phyloP scores from a whole-genome alignment of 2,113 vertebrate genomes.

The Lepisosteus oculatus region DNA sequence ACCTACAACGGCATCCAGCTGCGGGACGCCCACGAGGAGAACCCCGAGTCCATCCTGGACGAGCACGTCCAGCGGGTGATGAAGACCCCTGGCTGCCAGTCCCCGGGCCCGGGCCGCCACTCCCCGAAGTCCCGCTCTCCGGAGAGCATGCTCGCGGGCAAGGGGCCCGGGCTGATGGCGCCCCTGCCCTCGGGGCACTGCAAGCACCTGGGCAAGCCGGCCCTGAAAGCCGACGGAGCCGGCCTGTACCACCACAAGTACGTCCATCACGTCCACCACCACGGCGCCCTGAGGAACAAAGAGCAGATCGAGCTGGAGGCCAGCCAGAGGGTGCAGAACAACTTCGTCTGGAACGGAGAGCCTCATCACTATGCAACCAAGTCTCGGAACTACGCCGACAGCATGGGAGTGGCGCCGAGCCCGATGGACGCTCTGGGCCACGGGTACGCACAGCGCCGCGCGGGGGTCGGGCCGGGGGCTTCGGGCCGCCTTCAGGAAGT shows the following conservation, averaged over 20 bases:
- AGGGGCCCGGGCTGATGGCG: slow-evolving; percentile 54
- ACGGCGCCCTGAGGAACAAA: slow-evolving; percentile 64
- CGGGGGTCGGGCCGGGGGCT: too few species aligned
- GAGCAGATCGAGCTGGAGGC: slow-evolving; percentile 76
- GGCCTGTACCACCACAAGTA: slow-evolving; percentile 83
- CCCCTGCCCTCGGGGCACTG: slow-evolving; percentile 56
- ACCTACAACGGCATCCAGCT: slow-evolving; percentile 63
- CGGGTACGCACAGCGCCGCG: slow-evolving; percentile 59
- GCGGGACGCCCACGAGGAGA: slow-evolving; percentile 87
- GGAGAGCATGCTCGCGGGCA: slow-evolving; percentile 61
- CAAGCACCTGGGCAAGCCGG: slow-evolving; percentile 71
- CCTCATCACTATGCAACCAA: slow-evolving; percentile 73
- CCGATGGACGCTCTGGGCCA: slow-evolving; percentile 74
- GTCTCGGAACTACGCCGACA: slow-evolving; percentile 79
- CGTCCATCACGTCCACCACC: slow-evolving; percentile 76
- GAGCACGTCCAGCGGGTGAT: slow-evolving; percentile 95
- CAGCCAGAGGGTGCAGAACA: slow-evolving; percentile 59
- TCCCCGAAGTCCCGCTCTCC: slow-evolving; percentile 85
- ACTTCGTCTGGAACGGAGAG: slow-evolving; percentile 73
- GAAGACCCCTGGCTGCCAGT: slow-evolving; percentile 92
- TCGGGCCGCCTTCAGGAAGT: too few species aligned
- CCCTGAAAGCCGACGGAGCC: slow-evolving; percentile 67
- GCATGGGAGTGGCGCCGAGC: slow-evolving; percentile 47
- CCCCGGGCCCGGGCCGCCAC: slow-evolving; percentile 80
- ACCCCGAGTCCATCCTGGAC: slow-evolving; percentile 93